These are phyloP conservation scores for Dreissena rostriformis DNA, from an alignment of 1,140 invertebrate genomes.

Conservation along the genomic window DNA sequence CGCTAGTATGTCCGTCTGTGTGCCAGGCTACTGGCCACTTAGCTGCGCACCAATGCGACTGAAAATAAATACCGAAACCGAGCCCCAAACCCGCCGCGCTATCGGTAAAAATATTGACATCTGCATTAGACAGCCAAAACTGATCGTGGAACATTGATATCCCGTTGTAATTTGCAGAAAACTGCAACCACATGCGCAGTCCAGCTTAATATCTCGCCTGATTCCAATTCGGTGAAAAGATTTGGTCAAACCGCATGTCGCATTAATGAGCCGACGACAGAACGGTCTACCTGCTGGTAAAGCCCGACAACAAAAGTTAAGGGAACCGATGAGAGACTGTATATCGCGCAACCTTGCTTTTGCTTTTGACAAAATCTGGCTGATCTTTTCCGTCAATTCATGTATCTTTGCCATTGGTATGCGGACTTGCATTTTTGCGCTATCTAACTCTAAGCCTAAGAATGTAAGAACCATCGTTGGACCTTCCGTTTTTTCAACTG, in stretches of 20 bases:
- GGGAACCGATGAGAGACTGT: constrained; percentile 20
- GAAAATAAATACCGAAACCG: constrained; percentile 35
- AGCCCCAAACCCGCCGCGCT: not conserved
- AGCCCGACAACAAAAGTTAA: constrained; percentile 25
- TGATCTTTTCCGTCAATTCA: not conserved
- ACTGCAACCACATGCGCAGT: not conserved
- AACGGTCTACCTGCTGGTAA: not conserved
- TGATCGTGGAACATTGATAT: constrained; percentile 3
- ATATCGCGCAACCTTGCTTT: constrained; percentile 29
- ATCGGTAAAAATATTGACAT: constrained; percentile 32
- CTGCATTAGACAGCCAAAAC: constrained; percentile 9
- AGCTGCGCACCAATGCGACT: constrained; percentile 3
- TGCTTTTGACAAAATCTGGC: not conserved
- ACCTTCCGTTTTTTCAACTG: constrained; percentile 29
- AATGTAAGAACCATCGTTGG: constrained; percentile 2
- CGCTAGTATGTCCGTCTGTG: not conserved
- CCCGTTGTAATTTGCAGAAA: constrained; percentile 8
- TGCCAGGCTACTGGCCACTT: constrained; percentile 26
- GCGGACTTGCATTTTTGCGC: constrained; percentile 17
- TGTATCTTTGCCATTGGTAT: constrained; percentile 26
- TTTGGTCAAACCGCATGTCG: not conserved
- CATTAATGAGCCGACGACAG: not conserved
- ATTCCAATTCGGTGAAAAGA: constrained; percentile 4
- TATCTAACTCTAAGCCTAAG: constrained; percentile 42
- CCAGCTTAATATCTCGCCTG: not conserved